These are phyloP conservation scores for Gasterosteus aculeatus DNA, from an alignment of 2,113 vertebrate species.

Conservation along the genomic window DNA sequence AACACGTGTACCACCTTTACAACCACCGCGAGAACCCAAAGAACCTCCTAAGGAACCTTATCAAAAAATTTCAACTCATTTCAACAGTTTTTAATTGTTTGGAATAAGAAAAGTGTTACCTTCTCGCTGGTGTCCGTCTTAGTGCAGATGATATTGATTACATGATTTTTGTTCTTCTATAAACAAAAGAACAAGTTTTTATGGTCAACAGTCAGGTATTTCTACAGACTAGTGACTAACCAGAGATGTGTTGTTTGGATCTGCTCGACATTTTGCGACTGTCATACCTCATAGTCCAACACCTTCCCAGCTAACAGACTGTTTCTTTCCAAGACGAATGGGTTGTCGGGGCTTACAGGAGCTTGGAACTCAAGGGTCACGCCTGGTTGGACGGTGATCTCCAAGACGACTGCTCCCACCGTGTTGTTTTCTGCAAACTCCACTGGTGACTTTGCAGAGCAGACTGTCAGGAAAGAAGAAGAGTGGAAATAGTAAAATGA, in stretches of 20 bases:
- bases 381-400: accelerated
- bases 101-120: conserved; percentile 33
- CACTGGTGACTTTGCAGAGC: accelerated
- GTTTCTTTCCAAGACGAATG: conserved; percentile 20
- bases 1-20: neutral
- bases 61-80: neutral
- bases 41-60: neutral
- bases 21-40: too few species aligned
- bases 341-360: accelerated
- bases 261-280: too few species aligned
- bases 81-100: neutral
- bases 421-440: conserved; percentile 44
- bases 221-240: neutral
- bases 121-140: accelerated
- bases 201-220: neutral
- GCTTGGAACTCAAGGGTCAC: neutral
- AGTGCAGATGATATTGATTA: accelerated
- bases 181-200: conserved; percentile 7
- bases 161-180: accelerated
- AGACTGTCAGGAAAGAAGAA: conserved; percentile 55
- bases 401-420: accelerated
- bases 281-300: conserved; percentile 77
- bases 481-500: neutral
- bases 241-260: neutral
- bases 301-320: neutral